Conservation (phyloP, 2,888 invertebrate species). For the Caenorhabditis parvicauda region DNA sequence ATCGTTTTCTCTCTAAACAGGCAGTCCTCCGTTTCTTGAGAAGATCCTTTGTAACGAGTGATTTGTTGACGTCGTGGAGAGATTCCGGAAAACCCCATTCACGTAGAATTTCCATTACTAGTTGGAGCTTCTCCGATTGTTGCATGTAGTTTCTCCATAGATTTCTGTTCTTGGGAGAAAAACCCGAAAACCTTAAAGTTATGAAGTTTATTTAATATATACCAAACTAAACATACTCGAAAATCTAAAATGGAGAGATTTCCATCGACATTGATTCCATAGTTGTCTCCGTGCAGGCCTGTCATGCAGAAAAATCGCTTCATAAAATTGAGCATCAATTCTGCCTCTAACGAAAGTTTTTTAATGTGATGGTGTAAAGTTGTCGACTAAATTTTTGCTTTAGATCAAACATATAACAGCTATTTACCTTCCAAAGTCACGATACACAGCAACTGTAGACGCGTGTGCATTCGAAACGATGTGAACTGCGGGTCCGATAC, state of each 20-base stretch:
- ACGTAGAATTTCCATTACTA: background rate
- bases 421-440: conserved; percentile 6
- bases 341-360: conserved; percentile 1
- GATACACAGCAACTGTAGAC: background rate
- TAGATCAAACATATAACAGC: conserved; percentile 1
- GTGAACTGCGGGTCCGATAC: conserved; percentile 1
- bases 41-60: background rate
- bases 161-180: background rate
- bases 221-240: conserved; percentile 4
- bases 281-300: conserved; percentile 1
- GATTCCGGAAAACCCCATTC: background rate
- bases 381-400: conserved; percentile 3
- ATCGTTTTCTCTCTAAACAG: background rate
- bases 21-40: background rate
- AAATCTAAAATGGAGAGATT: conserved; percentile 2
- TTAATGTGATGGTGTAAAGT: background rate
- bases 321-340: conserved; percentile 1
- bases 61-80: background rate
- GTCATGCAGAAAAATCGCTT: background rate
- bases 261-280: background rate
- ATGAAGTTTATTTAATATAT: conserved; percentile 4
- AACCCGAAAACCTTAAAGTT: conserved; percentile 3
- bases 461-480: background rate
- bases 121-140: background rate
- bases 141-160: conserved; percentile 2